Conservation (phyloP, 2,888 invertebrate genomes). For the Carabus problematicus region DNA sequence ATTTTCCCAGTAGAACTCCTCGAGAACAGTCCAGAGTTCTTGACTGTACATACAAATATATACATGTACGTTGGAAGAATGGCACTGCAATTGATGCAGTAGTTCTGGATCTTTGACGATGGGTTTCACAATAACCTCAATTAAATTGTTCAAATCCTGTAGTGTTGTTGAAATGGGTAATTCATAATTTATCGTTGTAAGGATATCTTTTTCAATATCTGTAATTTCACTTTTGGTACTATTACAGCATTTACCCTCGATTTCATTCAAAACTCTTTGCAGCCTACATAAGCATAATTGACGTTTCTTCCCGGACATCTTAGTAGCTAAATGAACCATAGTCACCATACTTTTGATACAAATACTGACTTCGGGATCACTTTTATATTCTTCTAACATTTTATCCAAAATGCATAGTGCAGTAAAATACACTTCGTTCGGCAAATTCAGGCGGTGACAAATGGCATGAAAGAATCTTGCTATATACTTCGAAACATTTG, state of each 20-base stretch:
- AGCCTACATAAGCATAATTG: too few species aligned
- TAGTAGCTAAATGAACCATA: too few species aligned
- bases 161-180: constrained; percentile 51
- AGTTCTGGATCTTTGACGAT: constrained; percentile 50
- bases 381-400: too few species aligned
- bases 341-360: too few species aligned
- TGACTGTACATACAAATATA: constrained; percentile 49
- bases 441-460: too few species aligned
- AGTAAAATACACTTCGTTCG: too few species aligned
- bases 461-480: constrained; percentile 18
- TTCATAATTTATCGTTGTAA: constrained; percentile 51
- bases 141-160: constrained; percentile 54
- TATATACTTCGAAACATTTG: constrained; percentile 16
- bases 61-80: constrained; percentile 52
- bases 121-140: constrained; percentile 51
- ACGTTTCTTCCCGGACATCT: too few species aligned
- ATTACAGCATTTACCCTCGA: background rate
- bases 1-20: constrained; percentile 49
- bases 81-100: constrained; percentile 47
- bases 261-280: too few species aligned
- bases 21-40: constrained; percentile 50
- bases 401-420: too few species aligned
- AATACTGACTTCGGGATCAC: too few species aligned
- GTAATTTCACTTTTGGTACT: constrained; percentile 49
- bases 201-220: constrained; percentile 52